These are phyloP conservation scores for Danio choprae DNA, from an alignment of 2,797 vertebrate genomes.

Conservation along the genomic window DNA sequence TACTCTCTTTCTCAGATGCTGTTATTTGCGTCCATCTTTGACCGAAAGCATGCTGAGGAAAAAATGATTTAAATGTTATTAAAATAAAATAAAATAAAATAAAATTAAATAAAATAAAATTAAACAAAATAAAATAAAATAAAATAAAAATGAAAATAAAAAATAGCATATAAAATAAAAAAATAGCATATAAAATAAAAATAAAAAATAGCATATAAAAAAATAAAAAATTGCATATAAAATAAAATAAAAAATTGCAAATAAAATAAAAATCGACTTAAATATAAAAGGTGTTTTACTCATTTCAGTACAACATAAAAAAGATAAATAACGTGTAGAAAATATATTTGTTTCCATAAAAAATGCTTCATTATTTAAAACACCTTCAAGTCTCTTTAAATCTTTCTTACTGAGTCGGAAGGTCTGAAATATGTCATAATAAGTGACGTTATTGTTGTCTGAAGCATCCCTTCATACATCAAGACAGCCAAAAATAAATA, in stretches of 20 bases:
- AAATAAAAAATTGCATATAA: too few species aligned
- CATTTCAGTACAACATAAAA: not conserved
- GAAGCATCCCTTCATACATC: not conserved
- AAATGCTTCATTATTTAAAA: not conserved
- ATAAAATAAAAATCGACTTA: too few species aligned
- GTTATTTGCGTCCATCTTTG: conserved; percentile 16
- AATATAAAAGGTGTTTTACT: not conserved
- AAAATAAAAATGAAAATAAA: too few species aligned
- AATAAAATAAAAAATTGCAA: too few species aligned
- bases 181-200: too few species aligned
- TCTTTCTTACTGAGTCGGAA: not conserved
- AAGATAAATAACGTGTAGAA: not conserved
- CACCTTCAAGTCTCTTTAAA: not conserved
- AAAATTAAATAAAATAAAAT: not conserved
- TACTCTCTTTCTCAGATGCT: conserved; percentile 3
- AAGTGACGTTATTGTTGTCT: not conserved
- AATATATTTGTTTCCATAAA: conserved; percentile 4
- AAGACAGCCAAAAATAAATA: not conserved
- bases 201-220: too few species aligned
- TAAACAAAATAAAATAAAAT: too few species aligned
- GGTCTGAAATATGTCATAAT: not conserved
- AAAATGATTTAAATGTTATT: not conserved
- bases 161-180: too few species aligned
- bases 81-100: conserved; percentile 1
- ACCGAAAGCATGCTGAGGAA: conserved; percentile 17